Percentiles rank a stretch among this genome's conserved stretches.
Evolutionary conservation across 2,888 invertebrate genomes (phyloP).

Genomic region (Cantharis lateralis): DNA sequence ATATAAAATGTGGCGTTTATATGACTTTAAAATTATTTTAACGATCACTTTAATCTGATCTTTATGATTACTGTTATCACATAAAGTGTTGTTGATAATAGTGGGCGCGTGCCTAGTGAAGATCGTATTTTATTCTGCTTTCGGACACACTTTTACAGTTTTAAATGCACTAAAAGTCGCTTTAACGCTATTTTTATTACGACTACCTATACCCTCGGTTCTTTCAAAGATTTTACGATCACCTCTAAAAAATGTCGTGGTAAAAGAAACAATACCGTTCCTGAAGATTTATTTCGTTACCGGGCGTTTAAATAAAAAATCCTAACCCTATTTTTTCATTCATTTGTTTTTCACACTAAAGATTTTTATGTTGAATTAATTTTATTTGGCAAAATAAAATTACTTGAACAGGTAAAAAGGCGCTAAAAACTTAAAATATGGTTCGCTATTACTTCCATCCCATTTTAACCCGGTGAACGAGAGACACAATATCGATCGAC

Average conservation of each 20-base stretch:
- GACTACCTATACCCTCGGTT: conserved; percentile 50
- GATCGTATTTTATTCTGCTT: conserved; percentile 53
- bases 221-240: conserved; percentile 39
- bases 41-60: conserved; percentile 55
- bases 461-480: background rate
- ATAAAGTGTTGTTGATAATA: conserved; percentile 50
- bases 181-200: conserved; percentile 57
- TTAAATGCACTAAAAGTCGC: conserved; percentile 57
- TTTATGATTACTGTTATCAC: conserved; percentile 55
- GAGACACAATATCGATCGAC: background rate
- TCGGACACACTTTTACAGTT: conserved; percentile 56
- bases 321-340: background rate
- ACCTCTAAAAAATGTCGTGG: conserved; percentile 28
- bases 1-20: conserved; percentile 52
- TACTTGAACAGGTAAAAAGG: background rate
- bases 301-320: conserved; percentile 5
- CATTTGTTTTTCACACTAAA: background rate
- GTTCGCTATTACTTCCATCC: background rate
- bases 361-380: background rate
- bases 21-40: conserved; percentile 54
- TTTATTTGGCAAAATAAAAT: background rate
- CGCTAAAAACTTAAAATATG: background rate
- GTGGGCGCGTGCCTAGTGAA: conserved; percentile 24
- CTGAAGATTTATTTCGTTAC: conserved; percentile 22
- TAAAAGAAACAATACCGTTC: conserved; percentile 26